Evolutionary conservation across 2,888 invertebrate species (phyloP).

Genomic region (Hanleya hanleyi): DNA sequence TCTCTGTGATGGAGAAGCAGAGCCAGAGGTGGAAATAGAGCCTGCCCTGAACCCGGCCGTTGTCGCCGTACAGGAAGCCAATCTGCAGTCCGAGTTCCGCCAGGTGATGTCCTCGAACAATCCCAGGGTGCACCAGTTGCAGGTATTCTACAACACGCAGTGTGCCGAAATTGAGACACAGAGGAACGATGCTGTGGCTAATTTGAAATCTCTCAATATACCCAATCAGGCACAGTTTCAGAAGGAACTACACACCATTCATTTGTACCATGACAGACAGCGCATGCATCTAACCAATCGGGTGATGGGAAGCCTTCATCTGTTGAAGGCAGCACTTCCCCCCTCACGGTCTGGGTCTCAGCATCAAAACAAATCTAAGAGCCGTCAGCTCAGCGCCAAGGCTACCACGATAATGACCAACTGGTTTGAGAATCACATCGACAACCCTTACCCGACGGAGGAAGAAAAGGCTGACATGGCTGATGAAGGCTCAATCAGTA

Average conservation of each 20-base stretch:
- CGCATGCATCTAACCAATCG: conserved; percentile 57
- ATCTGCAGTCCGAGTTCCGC: conserved; percentile 61
- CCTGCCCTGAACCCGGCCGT: conserved; percentile 40
- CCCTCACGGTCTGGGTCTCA: neutral
- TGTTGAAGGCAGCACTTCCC: conserved; percentile 55
- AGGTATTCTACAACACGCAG: conserved; percentile 58
- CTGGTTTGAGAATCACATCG: conserved; percentile 61
- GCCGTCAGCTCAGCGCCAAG: conserved; percentile 50
- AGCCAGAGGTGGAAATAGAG: conserved; percentile 13
- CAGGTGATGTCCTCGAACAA: conserved; percentile 48
- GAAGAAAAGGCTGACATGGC: conserved; percentile 62
- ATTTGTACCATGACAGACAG: conserved; percentile 52
- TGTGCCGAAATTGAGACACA: conserved; percentile 54
- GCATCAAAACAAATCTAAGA: conserved; percentile 40
- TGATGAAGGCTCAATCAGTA: conserved; percentile 50
- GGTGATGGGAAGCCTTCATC: conserved; percentile 55
- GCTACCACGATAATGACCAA: conserved; percentile 58
- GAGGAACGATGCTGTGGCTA: conserved; percentile 50
- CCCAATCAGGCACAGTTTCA: conserved; percentile 40
- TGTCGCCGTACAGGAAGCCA: conserved; percentile 62
- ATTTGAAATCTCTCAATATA: conserved; percentile 42
- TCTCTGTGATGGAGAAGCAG: neutral
- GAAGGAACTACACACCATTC: conserved; percentile 41
- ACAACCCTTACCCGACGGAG: conserved; percentile 65
- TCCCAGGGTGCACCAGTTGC: conserved; percentile 54